phyloP scores from a whole-genome alignment of 2,797 vertebrate genomes.

The Podargus strigoides region DNA sequence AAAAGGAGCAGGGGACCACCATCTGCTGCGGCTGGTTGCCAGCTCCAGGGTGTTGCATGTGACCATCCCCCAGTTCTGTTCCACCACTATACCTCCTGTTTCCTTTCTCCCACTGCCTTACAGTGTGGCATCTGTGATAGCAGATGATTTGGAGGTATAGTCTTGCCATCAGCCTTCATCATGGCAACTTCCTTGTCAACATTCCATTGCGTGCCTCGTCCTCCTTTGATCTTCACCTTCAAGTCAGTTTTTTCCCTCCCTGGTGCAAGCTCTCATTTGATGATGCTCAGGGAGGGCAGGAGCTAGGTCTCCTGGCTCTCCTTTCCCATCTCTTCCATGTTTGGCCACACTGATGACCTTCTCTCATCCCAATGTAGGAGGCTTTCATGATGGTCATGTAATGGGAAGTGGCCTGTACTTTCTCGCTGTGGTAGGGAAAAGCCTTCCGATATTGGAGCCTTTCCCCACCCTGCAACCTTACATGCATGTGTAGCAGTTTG shows the following conservation, averaged over 20 bases:
- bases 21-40: background rate
- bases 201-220: background rate
- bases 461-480: background rate
- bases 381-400: background rate
- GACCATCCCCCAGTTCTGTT: background rate
- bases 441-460: background rate
- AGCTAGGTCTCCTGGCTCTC: background rate
- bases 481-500: rapidly evolving
- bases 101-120: background rate
- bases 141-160: rapidly evolving
- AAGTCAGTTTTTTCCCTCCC: background rate
- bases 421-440: background rate
- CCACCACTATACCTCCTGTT: background rate
- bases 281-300: background rate
- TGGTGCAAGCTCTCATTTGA: rapidly evolving
- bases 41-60: background rate
- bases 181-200: background rate
- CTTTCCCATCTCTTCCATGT: background rate
- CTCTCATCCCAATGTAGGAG: background rate
- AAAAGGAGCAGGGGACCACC: background rate
- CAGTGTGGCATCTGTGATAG: background rate
- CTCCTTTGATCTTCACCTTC: background rate
- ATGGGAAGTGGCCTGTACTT: background rate
- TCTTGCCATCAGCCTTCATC: background rate
- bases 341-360: background rate